Base-by-base conservation (phyloP, 2,888 invertebrate species). In the Erebia ligea region DNA sequence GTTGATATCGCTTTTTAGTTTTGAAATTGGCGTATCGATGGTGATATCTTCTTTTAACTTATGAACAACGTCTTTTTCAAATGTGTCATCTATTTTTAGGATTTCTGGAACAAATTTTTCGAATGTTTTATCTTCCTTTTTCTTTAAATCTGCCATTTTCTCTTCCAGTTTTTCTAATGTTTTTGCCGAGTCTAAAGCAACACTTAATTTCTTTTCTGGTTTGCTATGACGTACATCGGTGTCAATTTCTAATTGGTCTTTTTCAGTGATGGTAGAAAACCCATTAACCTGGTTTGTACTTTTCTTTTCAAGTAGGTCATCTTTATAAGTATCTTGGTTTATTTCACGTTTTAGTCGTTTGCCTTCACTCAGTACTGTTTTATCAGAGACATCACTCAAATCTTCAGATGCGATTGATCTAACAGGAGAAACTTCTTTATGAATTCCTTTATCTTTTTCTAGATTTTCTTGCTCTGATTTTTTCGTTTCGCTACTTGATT, bases 321-420 rank as follows among this genome's bases (percentile, higher is more conserved):
- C 58, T 8, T 72, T 65, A 5, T 81, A 81, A 71, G 79, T 78
- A 42, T 66, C 70, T 3, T 82, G 81, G 70, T 80, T 77, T 1
- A 80, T 50, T 54, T 87, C 88, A 62, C 84, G 81, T 79, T 88
- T 90, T 13, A 74, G 58, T 79, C 82, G 83, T 72, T 89, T 92
- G 6, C 81, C 81, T 80, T 92, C 91, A 82, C 88, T 90, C 1
- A 92, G 74, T 11, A 92, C 85, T n/a, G 92, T 92, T 80, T 88
- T 90, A 63, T 92, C 92, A 54, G 92, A 91, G 54, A 81, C 73
- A 71, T 92, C 91, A 79, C 92, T 92, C 2, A 94, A 85, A 68
- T 95, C 94, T 84, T 95, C 95, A n/a, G 92, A 91, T 34, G 88
- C 84, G 1, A 87, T 73, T n/a, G 92, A 92, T 70, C 86, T 82